These are phyloP conservation scores for Macrotrachela quadricornifera DNA, from an alignment of 1,140 invertebrate species.

Conservation along the genomic window DNA sequence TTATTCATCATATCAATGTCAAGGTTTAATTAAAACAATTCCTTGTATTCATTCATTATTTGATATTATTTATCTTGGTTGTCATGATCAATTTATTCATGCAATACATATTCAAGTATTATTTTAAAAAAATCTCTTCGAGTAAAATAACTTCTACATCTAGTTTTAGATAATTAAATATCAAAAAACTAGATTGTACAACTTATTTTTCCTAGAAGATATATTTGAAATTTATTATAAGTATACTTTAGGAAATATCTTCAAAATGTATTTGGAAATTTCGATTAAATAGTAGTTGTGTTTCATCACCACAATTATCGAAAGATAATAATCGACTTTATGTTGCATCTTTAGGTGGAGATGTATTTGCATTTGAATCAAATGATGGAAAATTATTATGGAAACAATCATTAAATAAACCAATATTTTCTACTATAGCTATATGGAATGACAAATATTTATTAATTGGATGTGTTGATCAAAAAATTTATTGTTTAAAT, in stretches of 20 bases:
- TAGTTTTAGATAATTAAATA: slow-evolving; percentile 6
- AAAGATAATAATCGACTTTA: slow-evolving; percentile 28
- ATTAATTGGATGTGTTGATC: neutral
- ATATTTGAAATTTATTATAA: neutral
- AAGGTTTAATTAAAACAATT: slow-evolving; percentile 43
- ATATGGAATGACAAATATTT: neutral
- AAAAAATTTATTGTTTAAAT: slow-evolving; percentile 7
- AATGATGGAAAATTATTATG: slow-evolving; percentile 31
- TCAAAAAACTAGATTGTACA: neutral
- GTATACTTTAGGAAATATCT: neutral
- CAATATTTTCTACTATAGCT: slow-evolving; percentile 38
- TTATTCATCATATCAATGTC: slow-evolving; percentile 40
- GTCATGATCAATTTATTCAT: slow-evolving; percentile 43
- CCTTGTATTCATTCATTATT: slow-evolving; percentile 29
- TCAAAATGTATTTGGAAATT: neutral
- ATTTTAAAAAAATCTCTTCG: no score
- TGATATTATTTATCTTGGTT: slow-evolving; percentile 39
- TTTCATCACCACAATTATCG: slow-evolving; percentile 38
- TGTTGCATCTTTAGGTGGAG: slow-evolving; percentile 38
- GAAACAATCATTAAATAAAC: slow-evolving; percentile 32
- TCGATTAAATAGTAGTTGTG: slow-evolving; percentile 33
- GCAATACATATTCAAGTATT: slow-evolving; percentile 38
- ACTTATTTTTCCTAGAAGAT: neutral
- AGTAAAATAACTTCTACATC: no score
- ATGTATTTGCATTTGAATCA: slow-evolving; percentile 31